These are phyloP conservation scores for Caenorhabditis briggsae DNA, from an alignment of 1,140 invertebrate genomes.

Conservation along the genomic window DNA sequence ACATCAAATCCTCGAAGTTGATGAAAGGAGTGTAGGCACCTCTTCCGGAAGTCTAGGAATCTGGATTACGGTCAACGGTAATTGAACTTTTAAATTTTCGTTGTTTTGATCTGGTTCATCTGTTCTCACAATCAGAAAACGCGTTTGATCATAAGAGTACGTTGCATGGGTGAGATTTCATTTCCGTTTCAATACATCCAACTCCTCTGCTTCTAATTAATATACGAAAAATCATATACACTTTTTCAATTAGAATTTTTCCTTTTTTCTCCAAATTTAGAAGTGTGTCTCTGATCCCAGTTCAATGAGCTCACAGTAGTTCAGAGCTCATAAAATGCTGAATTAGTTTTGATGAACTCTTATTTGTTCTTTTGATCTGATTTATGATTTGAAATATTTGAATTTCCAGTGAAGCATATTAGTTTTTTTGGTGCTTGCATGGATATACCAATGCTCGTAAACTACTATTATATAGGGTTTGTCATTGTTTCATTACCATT, in stretches of 20 bases:
- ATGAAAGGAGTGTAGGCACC: too few relatives aligned
- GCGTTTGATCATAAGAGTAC: background rate
- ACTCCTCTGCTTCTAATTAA: background rate
- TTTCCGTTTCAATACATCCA: background rate
- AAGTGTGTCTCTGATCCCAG: too few relatives aligned
- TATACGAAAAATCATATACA: background rate
- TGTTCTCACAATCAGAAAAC: too few relatives aligned
- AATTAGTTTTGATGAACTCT: slow-evolving; percentile 1
- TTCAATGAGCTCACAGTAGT: too few relatives aligned
- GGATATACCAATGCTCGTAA: slow-evolving; percentile 25
- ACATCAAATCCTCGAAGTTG: too few relatives aligned
- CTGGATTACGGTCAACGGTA: too few relatives aligned
- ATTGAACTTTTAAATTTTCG: too few relatives aligned
- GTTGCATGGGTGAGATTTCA: background rate
- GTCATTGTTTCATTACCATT: background rate
- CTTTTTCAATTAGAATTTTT: background rate
- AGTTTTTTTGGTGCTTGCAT: background rate
- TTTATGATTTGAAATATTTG: background rate
- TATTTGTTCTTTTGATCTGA: background rate
- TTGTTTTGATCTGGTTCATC: too few relatives aligned
- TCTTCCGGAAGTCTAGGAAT: too few relatives aligned
- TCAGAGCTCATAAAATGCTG: background rate
- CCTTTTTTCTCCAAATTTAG: too few relatives aligned
- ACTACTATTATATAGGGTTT: background rate
- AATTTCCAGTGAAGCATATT: background rate